Conservation (phyloP, 2,113 vertebrate species). For the Hippocampus abdominalis region DNA sequence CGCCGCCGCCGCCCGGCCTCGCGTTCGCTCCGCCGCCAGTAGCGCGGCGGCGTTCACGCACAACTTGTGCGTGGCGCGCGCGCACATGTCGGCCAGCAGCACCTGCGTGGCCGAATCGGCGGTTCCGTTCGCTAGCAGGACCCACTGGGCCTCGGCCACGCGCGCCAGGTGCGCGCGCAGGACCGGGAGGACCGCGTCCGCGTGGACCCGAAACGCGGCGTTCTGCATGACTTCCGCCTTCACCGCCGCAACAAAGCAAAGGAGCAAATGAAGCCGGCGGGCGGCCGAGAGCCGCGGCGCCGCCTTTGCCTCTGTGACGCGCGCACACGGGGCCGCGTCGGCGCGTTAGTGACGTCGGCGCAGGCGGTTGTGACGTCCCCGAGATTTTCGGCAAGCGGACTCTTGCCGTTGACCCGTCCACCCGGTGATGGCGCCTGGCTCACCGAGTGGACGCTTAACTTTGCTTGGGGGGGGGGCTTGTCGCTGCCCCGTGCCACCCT, state of each 20-base stretch:
- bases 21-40: not conserved
- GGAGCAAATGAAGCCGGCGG: too few relatives aligned
- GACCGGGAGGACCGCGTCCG: not conserved
- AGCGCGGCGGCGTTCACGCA: not conserved
- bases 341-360: too few relatives aligned
- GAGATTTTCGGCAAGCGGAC: too few relatives aligned
- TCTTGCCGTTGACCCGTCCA: too few relatives aligned
- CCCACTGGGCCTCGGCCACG: not conserved
- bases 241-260: not conserved
- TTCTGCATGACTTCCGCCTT: not conserved
- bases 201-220: not conserved
- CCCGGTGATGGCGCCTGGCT: too few relatives aligned
- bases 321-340: too few relatives aligned
- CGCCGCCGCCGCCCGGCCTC: not conserved
- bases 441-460: too few relatives aligned
- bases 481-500: too few relatives aligned
- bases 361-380: too few relatives aligned
- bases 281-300: too few relatives aligned
- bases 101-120: not conserved
- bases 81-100: slow-evolving; percentile 1
- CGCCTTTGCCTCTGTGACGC: too few relatives aligned
- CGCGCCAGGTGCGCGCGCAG: not conserved
- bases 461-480: too few relatives aligned
- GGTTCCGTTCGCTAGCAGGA: not conserved
- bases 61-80: not conserved